Percentiles rank a stretch among this genome's conserved stretches.
These are phyloP conservation scores for Melieria omissa DNA, from an alignment of 2,888 invertebrate species.

Conservation along the genomic window DNA sequence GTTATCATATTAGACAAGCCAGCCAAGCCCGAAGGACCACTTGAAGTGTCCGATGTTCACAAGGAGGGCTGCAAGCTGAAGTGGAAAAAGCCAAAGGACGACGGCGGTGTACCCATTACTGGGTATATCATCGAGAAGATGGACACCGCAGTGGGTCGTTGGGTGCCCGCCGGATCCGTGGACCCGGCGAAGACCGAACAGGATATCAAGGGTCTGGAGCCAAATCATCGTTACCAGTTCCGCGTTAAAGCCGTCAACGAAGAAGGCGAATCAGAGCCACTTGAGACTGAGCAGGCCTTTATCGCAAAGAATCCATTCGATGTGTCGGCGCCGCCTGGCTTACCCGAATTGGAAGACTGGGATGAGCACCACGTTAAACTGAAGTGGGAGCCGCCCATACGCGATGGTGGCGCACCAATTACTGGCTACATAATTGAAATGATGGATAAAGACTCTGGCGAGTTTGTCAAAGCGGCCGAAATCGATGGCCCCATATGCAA, in stretches of 20 bases:
- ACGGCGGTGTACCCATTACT: conserved; percentile 91
- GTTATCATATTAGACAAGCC: conserved; percentile 81
- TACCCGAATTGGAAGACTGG: conserved; percentile 91
- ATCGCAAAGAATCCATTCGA: conserved; percentile 98
- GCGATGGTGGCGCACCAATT: conserved; percentile 94
- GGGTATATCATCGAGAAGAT: conserved; percentile 95
- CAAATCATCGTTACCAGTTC: conserved; percentile 97
- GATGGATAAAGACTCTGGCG: conserved; percentile 87
- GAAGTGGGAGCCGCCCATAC: conserved; percentile 90
- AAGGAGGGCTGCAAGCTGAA: conserved; percentile 93
- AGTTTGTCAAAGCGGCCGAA: conserved; percentile 87
- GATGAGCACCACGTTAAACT: conserved; percentile 90
- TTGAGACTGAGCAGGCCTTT: conserved; percentile 88
- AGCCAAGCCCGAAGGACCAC: conserved; percentile 78
- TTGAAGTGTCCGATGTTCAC: conserved; percentile 90
- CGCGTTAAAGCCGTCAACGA: conserved; percentile 96
- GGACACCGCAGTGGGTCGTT: conserved; percentile 87
- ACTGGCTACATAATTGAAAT: conserved; percentile 93
- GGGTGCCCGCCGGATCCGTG: conserved; percentile 87
- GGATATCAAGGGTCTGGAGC: conserved; percentile 86
- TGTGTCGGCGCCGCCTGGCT: conserved; percentile 86
- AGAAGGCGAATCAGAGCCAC: conserved; percentile 95
- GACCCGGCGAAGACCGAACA: conserved; percentile 85
- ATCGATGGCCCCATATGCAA: conserved; percentile 85
- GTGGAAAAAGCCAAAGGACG: conserved; percentile 96